Conservation (phyloP, 2,888 invertebrate genomes). For the Heterodera filipjevi region DNA sequence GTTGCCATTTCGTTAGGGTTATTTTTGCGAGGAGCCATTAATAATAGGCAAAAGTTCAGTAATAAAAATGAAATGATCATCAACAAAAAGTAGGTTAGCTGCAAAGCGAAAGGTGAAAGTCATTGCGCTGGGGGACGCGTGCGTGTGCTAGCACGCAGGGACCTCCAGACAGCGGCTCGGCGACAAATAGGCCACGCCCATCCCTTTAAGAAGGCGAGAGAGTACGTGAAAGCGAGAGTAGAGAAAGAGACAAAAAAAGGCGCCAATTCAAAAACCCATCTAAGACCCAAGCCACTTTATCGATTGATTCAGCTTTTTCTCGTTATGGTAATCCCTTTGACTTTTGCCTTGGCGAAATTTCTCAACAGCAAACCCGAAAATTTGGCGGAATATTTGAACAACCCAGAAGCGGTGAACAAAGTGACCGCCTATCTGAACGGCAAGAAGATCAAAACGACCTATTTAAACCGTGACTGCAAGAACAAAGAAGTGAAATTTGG, state of each 20-base stretch:
- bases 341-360: not conserved
- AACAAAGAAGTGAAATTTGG: not conserved
- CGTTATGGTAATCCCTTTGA: not conserved
- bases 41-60: not conserved
- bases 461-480: not conserved
- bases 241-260: no score
- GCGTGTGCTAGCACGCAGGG: not conserved
- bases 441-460: not conserved
- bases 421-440: not conserved
- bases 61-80: no score
- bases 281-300: no score
- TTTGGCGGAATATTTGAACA: not conserved
- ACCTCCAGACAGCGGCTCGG: not conserved
- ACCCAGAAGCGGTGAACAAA: not conserved
- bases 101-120: no score
- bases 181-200: no score
- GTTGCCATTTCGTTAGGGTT: not conserved
- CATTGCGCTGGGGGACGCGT: no score
- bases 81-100: no score
- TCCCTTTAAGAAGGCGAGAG: no score
- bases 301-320: no score
- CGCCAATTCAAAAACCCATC: no score
- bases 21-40: not conserved
- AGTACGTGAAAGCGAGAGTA: no score
- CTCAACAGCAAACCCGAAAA: not conserved